Evolutionary conservation across 2,113 vertebrate genomes (phyloP).

Genomic region (Passer domesticus): DNA sequence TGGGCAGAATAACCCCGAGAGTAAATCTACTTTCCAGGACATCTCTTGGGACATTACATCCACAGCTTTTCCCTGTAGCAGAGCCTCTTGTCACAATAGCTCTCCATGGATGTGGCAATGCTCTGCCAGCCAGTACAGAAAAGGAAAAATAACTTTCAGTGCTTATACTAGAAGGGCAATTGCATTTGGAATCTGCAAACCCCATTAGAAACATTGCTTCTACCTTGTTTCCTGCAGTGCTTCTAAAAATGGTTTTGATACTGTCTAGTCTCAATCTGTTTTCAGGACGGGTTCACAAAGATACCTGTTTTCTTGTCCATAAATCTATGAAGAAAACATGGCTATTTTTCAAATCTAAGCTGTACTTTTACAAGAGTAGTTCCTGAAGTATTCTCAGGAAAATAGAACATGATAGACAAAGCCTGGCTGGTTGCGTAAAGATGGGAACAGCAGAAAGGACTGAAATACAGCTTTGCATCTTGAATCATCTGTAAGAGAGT

Average conservation of each 20-base stretch:
- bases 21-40: neutral
- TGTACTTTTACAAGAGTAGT: neutral
- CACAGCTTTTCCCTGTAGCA: neutral
- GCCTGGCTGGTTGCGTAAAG: neutral
- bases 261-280: neutral
- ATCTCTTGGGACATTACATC: neutral
- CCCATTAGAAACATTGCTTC: neutral
- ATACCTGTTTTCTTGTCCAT: neutral
- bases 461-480: neutral
- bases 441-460: neutral
- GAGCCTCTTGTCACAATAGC: neutral
- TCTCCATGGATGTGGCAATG: neutral
- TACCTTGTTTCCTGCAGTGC: neutral
- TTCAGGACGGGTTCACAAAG: neutral
- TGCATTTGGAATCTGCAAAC: neutral
- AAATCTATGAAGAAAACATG: neutral
- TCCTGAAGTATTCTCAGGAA: neutral
- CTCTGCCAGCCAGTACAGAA: neutral
- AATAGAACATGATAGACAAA: neutral
- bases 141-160: neutral
- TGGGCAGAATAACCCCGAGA: neutral
- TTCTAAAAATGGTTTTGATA: neutral
- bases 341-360: neutral
- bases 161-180: neutral
- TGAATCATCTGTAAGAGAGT: neutral